Evolutionary conservation across 2,888 invertebrate species (phyloP), one percentile per base, ranked within the genome.

Genomic region (Amiota communis): DNA sequence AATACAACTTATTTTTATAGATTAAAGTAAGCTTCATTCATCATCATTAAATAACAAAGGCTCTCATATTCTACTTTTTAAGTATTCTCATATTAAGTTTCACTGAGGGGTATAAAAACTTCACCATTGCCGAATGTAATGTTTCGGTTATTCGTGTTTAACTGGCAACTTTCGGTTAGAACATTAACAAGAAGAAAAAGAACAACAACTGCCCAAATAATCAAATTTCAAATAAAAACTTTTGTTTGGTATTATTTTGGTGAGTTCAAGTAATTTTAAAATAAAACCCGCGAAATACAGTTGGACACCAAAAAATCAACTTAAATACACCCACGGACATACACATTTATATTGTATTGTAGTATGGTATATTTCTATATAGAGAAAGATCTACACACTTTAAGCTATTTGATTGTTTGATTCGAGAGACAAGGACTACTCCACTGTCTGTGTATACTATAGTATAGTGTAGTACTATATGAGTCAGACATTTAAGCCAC

Each of bases 401-500:
- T n/a, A 48, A 65, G 48, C 65, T 15, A 65, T 65, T 65, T 65
- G 67, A 23, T 51, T 68, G 67, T n/a, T 48, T 15, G 47, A 10
- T 47, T 47, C 15, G 65, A 65, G 65, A 65, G 65, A 20, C 15
- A 20, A 12, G 59, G 6, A 36, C 36, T 36, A 36, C 36, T 36
- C 36, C 23, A 53, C n/a, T 63, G 63, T 13, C 63, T 10, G 46
- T 23, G 12, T 12, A n/a, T n/a, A 13, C 2, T 23, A 23, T 23
- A 23, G 23, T 63, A 4, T 2, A 11, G 63, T 4, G 36, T 78
- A 67, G 76, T 59, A 15, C 59, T 59, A 8, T 20, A 20, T 15
- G 13, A 15, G 73, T 75, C 83, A 84, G 87, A 82, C 85, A 81
- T 86, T 84, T 80, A 80, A 85, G 81, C 85, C 79, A 73, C 80